These are phyloP conservation scores for Epinephelus fuscoguttatus DNA, from an alignment of 2,113 vertebrate species.

Conservation along the genomic window DNA sequence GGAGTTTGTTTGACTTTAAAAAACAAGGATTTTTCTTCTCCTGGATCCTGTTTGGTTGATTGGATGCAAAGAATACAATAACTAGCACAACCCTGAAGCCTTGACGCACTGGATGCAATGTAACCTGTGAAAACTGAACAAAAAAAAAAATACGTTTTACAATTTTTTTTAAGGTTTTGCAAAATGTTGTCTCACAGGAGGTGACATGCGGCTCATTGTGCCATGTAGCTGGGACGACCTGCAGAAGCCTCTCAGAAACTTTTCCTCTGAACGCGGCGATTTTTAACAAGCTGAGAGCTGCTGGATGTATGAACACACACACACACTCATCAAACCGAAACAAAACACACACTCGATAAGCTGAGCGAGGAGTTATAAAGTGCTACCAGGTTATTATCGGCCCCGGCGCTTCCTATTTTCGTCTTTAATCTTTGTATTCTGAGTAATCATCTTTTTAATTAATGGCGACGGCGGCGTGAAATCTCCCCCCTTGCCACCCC, in stretches of 20 bases:
- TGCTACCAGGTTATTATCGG: conserved; percentile 53
- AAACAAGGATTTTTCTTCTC: background rate
- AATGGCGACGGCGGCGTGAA: conserved; percentile 67
- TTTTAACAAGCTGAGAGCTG: conserved; percentile 29
- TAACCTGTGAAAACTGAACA: background rate
- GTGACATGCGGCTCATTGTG: conserved; percentile 41
- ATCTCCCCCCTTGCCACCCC: conserved; percentile 26
- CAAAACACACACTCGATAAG: conserved; percentile 8
- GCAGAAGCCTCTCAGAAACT: conserved; percentile 40
- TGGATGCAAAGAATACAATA: background rate
- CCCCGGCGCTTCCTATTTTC: conserved; percentile 60
- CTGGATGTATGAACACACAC: conserved; percentile 15
- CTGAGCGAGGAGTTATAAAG: conserved; percentile 48
- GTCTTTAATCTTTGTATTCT: conserved; percentile 69
- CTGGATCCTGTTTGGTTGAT: background rate
- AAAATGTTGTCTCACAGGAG: conserved; percentile 18
- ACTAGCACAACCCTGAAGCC: background rate
- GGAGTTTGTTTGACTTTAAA: background rate
- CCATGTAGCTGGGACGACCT: conserved; percentile 45
- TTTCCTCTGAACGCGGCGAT: conserved; percentile 10
- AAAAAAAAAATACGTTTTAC: background rate
- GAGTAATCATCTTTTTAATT: conserved; percentile 77
- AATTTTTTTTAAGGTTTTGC: fast-evolving
- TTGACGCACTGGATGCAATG: conserved; percentile 19
- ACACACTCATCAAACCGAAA: background rate